Evolutionary conservation across 2,113 vertebrate species (phyloP).

Genomic region (Psittacula cyanocephala): DNA sequence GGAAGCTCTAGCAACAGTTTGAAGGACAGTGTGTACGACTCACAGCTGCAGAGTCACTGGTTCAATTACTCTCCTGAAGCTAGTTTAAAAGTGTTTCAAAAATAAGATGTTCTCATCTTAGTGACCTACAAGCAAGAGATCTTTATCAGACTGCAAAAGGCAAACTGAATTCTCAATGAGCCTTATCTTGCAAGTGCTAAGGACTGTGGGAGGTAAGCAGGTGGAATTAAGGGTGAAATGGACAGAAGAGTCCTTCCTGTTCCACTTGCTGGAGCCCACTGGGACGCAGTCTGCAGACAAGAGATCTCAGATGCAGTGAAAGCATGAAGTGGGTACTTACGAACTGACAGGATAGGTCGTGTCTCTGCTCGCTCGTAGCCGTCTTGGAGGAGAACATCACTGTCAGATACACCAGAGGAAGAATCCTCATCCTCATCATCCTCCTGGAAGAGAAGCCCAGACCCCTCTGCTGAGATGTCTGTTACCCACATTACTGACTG

Average conservation of each 20-base stretch:
- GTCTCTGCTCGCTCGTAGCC: slow-evolving; percentile 83
- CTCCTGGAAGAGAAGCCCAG: slow-evolving; percentile 53
- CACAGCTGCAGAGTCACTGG: background rate
- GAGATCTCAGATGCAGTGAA: background rate
- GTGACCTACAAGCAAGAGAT: slow-evolving; percentile 29
- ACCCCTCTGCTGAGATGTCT: background rate
- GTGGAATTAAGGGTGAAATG: background rate
- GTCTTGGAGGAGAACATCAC: slow-evolving; percentile 77
- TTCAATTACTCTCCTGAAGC: background rate
- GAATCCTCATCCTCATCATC: slow-evolving; percentile 82
- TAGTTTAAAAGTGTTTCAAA: slow-evolving; percentile 2
- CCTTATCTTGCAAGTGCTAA: slow-evolving; percentile 6
- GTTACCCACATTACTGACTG: background rate
- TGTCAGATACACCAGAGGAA: slow-evolving; percentile 87
- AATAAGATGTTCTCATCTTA: slow-evolving; percentile 29
- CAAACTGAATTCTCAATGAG: slow-evolving; percentile 48
- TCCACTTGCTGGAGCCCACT: background rate
- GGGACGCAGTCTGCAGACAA: background rate
- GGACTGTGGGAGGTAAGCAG: background rate
- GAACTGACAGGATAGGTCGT: slow-evolving; percentile 89
- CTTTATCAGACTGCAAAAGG: slow-evolving; percentile 19
- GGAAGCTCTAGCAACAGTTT: background rate
- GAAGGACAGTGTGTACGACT: background rate
- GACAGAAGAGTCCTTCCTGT: background rate
- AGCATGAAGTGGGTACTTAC: slow-evolving; percentile 77